phyloP scores from a whole-genome alignment of 2,888 invertebrate genomes.

The Tinea trinotella region DNA sequence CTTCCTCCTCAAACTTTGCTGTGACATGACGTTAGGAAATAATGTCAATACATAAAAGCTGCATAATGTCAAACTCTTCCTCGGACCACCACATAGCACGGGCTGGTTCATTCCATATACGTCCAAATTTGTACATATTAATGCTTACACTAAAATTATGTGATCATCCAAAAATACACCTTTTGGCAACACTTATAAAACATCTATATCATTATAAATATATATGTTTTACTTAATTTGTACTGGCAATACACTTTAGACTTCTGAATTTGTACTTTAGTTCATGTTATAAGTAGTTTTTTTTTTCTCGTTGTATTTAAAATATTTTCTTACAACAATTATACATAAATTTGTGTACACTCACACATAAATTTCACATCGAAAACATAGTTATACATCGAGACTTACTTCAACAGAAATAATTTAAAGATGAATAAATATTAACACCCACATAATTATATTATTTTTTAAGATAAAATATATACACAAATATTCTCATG shows the following conservation, averaged over 20 bases:
- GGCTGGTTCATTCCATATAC: slow-evolving; percentile 29
- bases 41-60: slow-evolving; percentile 12
- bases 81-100: slow-evolving; percentile 24
- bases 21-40: background rate
- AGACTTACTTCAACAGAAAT: slow-evolving; percentile 49
- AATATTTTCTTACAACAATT: slow-evolving; percentile 28
- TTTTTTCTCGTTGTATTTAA: slow-evolving; percentile 47
- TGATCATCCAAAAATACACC: slow-evolving; percentile 58
- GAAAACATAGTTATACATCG: slow-evolving; percentile 53
- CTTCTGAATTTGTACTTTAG: slow-evolving; percentile 71
- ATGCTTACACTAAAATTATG: slow-evolving; percentile 57
- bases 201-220: background rate
- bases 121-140: slow-evolving; percentile 46
- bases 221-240: slow-evolving; percentile 54
- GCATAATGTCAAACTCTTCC: background rate
- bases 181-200: slow-evolving; percentile 35
- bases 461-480: slow-evolving; percentile 13
- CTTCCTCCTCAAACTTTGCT: background rate
- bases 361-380: slow-evolving; percentile 54
- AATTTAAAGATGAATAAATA: slow-evolving; percentile 5
- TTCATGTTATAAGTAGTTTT: slow-evolving; percentile 42
- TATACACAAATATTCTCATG: slow-evolving; percentile 2
- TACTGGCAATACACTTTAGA: slow-evolving; percentile 66
- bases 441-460: slow-evolving; percentile 11
- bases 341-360: slow-evolving; percentile 31